Conservation (phyloP, 2,113 vertebrate genomes). For the Melierax canorus region DNA sequence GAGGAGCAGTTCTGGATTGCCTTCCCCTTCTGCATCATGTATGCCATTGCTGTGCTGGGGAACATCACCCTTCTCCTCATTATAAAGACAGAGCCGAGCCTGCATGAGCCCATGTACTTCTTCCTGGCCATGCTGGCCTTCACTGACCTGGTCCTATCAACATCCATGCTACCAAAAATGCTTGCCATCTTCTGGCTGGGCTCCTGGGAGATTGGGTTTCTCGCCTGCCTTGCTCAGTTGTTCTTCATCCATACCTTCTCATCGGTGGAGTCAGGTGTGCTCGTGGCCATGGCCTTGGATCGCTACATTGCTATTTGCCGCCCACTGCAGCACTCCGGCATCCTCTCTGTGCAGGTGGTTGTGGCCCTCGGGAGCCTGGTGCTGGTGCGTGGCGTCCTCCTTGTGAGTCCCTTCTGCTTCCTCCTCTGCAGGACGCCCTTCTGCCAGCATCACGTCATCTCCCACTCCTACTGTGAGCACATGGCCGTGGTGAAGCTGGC, state of each 20-base stretch:
- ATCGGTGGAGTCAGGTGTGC: constrained; percentile 7
- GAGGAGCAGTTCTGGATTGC: constrained; percentile 22
- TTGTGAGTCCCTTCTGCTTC: neutral
- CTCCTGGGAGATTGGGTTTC: neutral
- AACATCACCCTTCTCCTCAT: constrained; percentile 20
- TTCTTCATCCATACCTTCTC: constrained; percentile 60
- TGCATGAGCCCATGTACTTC: constrained; percentile 54
- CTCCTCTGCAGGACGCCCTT: neutral
- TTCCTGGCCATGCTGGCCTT: constrained; percentile 50
- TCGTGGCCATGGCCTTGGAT: constrained; percentile 52
- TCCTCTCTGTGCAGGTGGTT: neutral
- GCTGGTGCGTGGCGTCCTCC: constrained; percentile 8
- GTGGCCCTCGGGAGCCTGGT: neutral
- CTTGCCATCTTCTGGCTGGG: constrained; percentile 52
- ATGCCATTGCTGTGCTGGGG: neutral
- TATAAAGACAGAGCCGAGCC: neutral
- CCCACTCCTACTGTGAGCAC: constrained; percentile 51
- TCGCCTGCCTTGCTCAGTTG: constrained; percentile 53
- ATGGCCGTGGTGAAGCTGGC: constrained; percentile 53
- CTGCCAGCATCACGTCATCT: neutral
- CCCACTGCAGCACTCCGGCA: constrained; percentile 13
- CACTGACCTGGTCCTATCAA: constrained; percentile 44
- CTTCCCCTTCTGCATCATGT: constrained; percentile 44
- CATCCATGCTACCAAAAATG: constrained; percentile 43
- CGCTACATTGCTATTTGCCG: constrained; percentile 33